These are phyloP conservation scores for Brachyrhaphis roseni DNA, from an alignment of 2,797 vertebrate genomes.

Conservation along the genomic window DNA sequence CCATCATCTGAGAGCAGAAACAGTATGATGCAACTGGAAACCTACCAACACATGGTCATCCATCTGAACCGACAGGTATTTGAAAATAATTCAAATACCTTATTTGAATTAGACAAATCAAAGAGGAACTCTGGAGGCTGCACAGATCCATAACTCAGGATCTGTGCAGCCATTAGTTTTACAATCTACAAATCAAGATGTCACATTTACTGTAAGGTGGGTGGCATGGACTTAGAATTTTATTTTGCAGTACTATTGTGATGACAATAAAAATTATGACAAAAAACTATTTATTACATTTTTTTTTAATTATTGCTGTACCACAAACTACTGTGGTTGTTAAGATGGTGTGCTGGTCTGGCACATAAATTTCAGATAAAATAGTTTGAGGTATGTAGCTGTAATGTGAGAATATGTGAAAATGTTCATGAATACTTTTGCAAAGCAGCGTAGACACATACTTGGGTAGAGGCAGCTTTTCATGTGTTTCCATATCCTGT, in stretches of 20 bases:
- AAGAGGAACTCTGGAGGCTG: background rate
- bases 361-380: background rate
- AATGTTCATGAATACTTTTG: background rate
- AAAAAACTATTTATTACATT: no score
- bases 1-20: background rate
- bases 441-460: constrained; percentile 42
- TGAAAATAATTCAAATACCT: no score
- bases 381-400: background rate
- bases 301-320: background rate
- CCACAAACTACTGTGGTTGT: background rate
- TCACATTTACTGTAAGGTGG: background rate
- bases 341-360: background rate
- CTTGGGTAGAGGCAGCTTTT: constrained; percentile 81
- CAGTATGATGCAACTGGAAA: background rate
- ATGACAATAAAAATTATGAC: no score
- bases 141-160: background rate
- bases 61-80: background rate
- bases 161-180: background rate
- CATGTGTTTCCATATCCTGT: constrained; percentile 85
- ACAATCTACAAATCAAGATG: background rate
- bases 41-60: background rate
- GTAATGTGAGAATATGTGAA: background rate
- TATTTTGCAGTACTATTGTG: background rate
- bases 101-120: no score
- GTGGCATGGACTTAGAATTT: no score